phyloP scores from a whole-genome alignment of 2,888 invertebrate genomes.

The Tachina grossa region DNA sequence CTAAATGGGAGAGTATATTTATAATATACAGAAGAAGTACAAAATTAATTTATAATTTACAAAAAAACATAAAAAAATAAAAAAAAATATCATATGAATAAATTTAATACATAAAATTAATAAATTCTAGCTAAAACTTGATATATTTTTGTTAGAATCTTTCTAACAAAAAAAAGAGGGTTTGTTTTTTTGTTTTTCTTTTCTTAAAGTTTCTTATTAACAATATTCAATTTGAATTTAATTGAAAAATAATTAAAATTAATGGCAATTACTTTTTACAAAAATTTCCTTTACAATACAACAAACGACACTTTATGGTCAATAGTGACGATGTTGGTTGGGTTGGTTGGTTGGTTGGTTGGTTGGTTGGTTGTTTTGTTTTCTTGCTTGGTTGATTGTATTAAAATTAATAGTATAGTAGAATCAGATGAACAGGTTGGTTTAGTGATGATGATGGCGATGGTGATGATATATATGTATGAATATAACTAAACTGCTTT shows the following conservation, averaged over 20 bases:
- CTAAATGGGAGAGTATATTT: slow-evolving; percentile 71
- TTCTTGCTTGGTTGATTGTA: slow-evolving; percentile 18
- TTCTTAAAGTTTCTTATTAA: slow-evolving; percentile 46
- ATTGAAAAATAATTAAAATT: slow-evolving; percentile 69
- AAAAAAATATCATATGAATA: slow-evolving; percentile 53
- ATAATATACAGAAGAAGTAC: slow-evolving; percentile 41
- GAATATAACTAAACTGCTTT: slow-evolving; percentile 57
- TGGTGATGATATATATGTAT: slow-evolving; percentile 14
- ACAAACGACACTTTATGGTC: slow-evolving; percentile 23
- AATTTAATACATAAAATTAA: slow-evolving; percentile 74
- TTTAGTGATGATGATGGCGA: not conserved
- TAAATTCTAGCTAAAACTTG: slow-evolving; percentile 72
- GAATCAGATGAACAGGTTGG: not conserved
- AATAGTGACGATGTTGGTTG: slow-evolving; percentile 13
- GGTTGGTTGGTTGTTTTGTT: not conserved
- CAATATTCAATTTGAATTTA: slow-evolving; percentile 65
- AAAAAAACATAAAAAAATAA: slow-evolving; percentile 64
- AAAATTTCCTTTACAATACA: slow-evolving; percentile 48
- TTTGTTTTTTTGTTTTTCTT: slow-evolving; percentile 28
- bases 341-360: not conserved
- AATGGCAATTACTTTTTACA: slow-evolving; percentile 71
- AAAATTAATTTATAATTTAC: slow-evolving; percentile 71
- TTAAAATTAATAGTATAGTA: slow-evolving; percentile 39
- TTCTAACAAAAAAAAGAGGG: slow-evolving; percentile 47
- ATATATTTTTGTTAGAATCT: slow-evolving; percentile 45